These are phyloP conservation scores for Drosophila fulvimacula DNA, from an alignment of 2,888 invertebrate species.

Conservation along the genomic window DNA sequence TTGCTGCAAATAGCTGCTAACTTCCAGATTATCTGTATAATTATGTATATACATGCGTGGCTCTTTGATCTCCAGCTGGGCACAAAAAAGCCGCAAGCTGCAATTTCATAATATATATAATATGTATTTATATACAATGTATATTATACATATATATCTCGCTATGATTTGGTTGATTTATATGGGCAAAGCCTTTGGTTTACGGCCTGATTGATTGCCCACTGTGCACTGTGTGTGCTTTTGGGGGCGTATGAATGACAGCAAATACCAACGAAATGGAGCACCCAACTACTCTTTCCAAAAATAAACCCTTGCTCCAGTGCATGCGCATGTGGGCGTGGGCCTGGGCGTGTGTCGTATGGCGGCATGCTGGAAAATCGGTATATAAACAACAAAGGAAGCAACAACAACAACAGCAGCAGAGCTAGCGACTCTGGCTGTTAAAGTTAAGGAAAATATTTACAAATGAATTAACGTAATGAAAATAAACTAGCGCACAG, in stretches of 20 bases:
- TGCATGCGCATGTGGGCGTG: not conserved
- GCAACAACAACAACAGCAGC: constrained; percentile 24
- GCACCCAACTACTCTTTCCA: constrained; percentile 26
- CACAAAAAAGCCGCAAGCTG: constrained; percentile 12
- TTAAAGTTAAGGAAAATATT: constrained; percentile 77
- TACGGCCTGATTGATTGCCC: constrained; percentile 50
- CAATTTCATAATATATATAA: constrained; percentile 21
- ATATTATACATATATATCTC: not conserved
- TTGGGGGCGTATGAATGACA: constrained; percentile 54
- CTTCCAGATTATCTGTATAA: not conserved
- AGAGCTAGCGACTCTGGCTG: constrained; percentile 45
- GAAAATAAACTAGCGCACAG: constrained; percentile 71
- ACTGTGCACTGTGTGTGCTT: constrained; percentile 48
- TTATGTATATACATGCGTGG: not conserved
- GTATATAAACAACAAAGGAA: constrained; percentile 63
- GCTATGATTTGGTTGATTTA: constrained; percentile 19
- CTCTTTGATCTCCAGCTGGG: constrained; percentile 16
- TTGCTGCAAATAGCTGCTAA: too few species aligned
- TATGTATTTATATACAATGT: not conserved
- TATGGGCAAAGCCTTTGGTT: constrained; percentile 25
- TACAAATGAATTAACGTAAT: constrained; percentile 80
- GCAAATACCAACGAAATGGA: constrained; percentile 59
- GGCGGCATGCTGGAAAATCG: constrained; percentile 61
- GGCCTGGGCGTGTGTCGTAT: not conserved
- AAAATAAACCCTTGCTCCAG: constrained; percentile 35